These are phyloP conservation scores for Uria aalge DNA, from an alignment of 2,113 vertebrate genomes.

Conservation along the genomic window DNA sequence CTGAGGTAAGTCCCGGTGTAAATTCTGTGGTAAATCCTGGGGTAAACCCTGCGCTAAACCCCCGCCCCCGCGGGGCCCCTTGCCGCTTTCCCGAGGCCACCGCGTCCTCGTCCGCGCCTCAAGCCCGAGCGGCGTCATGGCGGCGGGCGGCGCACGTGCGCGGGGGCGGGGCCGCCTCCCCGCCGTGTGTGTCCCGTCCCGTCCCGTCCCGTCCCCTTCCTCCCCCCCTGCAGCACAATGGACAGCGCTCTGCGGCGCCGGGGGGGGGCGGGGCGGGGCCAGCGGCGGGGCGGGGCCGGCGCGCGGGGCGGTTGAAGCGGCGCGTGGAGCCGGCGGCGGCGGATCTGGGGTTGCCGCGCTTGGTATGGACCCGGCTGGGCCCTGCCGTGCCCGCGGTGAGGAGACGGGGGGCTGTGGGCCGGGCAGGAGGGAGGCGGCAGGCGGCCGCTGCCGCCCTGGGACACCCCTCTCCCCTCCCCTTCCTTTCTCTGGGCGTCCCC, in stretches of 20 bases:
- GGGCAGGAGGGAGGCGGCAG: not conserved
- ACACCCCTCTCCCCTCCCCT: no score
- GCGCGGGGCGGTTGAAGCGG: not conserved
- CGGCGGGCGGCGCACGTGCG: not conserved
- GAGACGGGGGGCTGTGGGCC: not conserved
- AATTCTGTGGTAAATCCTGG: no score
- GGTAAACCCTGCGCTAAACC: no score
- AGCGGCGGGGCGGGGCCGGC: not conserved
- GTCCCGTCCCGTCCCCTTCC: no score
- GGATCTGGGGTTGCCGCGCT: not conserved
- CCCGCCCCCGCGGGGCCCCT: not conserved
- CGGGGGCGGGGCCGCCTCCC: not conserved
- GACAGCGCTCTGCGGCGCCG: constrained; percentile 2
- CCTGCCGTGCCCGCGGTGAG: not conserved
- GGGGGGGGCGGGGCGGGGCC: not conserved
- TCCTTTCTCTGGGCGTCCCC: not conserved
- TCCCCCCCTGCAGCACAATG: not conserved
- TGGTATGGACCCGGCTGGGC: not conserved
- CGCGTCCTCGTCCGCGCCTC: fast-evolving
- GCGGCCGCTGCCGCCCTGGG: not conserved
- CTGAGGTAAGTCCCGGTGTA: no score
- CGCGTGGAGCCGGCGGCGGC: not conserved
- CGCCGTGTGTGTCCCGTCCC: no score
- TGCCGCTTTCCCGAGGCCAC: not conserved
- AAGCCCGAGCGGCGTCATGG: not conserved